Percentiles rank a stretch among this genome's conserved stretches.
Evolutionary conservation across 2,888 invertebrate genomes (phyloP).

Genomic region (Hymenopus coronatus): DNA sequence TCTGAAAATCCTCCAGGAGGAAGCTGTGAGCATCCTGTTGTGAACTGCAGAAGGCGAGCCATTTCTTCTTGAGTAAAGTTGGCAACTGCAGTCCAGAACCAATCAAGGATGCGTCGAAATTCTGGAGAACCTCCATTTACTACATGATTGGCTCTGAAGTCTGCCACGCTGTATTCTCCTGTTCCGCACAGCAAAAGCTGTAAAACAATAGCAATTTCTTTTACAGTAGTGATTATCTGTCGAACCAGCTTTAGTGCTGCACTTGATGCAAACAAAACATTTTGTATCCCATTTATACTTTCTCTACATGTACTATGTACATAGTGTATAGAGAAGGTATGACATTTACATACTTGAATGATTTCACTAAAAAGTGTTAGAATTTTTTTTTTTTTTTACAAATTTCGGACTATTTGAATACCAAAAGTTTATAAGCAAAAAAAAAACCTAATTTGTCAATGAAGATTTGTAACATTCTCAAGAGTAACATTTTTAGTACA

Average conservation of each 20-base stretch:
- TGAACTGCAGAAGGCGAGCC: slow-evolving; percentile 88
- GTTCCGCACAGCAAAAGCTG: slow-evolving; percentile 90
- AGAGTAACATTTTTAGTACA: too few species aligned
- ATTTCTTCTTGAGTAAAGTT: slow-evolving; percentile 91
- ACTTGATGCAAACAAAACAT: too few species aligned
- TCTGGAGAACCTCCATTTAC: slow-evolving; percentile 75
- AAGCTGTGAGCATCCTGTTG: slow-evolving; percentile 88
- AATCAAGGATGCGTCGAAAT: slow-evolving; percentile 79
- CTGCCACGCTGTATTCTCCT: slow-evolving; percentile 85
- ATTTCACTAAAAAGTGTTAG: too few species aligned
- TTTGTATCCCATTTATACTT: too few species aligned
- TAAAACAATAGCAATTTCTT: slow-evolving; percentile 31
- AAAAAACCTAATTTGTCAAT: too few species aligned
- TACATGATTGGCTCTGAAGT: slow-evolving; percentile 85
- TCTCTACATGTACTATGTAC: too few species aligned
- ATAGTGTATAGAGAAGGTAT: too few species aligned
- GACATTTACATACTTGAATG: too few species aligned
- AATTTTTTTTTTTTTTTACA: too few species aligned
- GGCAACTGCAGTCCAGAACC: slow-evolving; percentile 89
- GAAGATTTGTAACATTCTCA: too few species aligned
- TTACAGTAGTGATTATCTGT: background rate
- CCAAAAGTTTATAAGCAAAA: too few species aligned
- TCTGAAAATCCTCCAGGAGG: slow-evolving; percentile 89
- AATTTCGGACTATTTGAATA: too few species aligned
- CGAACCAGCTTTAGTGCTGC: background rate